Base-by-base conservation (phyloP, 2,797 vertebrate genomes). In the Glyptemys insculpta region DNA sequence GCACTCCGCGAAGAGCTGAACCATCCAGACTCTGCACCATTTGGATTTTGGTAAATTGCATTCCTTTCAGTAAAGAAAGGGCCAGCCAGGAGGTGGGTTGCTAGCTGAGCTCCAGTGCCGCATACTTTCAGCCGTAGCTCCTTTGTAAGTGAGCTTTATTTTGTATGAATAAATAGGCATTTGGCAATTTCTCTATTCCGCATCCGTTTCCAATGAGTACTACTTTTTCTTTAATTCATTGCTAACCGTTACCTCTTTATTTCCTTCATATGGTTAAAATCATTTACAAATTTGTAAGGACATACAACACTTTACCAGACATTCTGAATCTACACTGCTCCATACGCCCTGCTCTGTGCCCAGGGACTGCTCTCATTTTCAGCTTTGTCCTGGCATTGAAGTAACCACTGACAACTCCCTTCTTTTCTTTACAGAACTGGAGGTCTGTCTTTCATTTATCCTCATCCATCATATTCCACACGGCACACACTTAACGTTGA, bases 101-200 rank as follows among this genome's bases (percentile, higher is more conserved):
- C 74, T 9, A 79, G 34, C 53, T 34, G 12, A 1, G 1, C 29
- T 81, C 14, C 34, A 68, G 15, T 0, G 1, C 56, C 18, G 21
- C 27, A n/a, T 27, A 0, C 25, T 6, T 41, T 12, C 25, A 16
- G 31, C 18, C 19, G 5, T 1, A 12, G 41, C 3, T 3, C n/a
- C 29, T 34, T 47, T 19, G 54, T 6, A 37, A 50, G 5, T 52
- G 12, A 31, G 8, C 15, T 5, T 65, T 83, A 12, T 14, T 0
- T 5, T 6, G 50, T 29, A 29, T 2, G 7, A 19, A 11, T 11
- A 37, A 8, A 49, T 8, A 1, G 0, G 1, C 27, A 5, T 1
- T 16, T 27, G 74, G 25, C 53, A 37, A 23, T 23, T 21, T 72
- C 4, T 4, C 65, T 41, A 11, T 72, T 19, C 8, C 18, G 11